Evolutionary conservation across 2,888 invertebrate genomes (phyloP).

Genomic region (Catocala nupta): DNA sequence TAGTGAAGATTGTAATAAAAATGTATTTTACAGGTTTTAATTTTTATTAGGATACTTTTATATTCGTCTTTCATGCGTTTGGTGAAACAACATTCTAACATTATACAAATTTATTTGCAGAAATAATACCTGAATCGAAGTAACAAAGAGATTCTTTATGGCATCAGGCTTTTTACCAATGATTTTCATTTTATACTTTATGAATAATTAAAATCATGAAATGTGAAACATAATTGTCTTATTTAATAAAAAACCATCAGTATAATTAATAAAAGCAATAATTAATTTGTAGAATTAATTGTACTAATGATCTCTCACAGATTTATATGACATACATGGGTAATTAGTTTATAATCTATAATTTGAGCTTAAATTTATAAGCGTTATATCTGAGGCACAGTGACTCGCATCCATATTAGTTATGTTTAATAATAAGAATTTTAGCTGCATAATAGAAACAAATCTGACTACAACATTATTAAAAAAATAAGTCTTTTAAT

Average conservation of each 20-base stretch:
- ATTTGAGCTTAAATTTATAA: conserved; percentile 4
- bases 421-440: conserved; percentile 1
- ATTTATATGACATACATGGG: too few relatives aligned
- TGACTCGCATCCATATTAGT: conserved; percentile 1
- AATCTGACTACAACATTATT: not conserved
- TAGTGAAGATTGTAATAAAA: too few relatives aligned
- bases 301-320: too few relatives aligned
- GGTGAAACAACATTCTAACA: not conserved
- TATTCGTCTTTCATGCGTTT: not conserved
- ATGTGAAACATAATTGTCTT: conserved; percentile 1
- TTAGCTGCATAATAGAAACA: conserved; percentile 9
- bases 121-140: not conserved
- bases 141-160: too few relatives aligned
- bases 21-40: too few relatives aligned
- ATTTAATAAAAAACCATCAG: not conserved
- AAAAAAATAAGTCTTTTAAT: conserved; percentile 6
- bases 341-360: too few relatives aligned
- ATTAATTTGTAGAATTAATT: not conserved
- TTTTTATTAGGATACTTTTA: too few relatives aligned
- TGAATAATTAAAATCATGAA: conserved; percentile 7
- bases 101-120: conserved; percentile 5
- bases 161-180: not conserved
- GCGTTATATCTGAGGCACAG: conserved; percentile 9
- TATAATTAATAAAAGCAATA: not conserved
- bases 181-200: not conserved